Conservation (phyloP, 2,888 invertebrate genomes). For the Pinctada fucata region DNA sequence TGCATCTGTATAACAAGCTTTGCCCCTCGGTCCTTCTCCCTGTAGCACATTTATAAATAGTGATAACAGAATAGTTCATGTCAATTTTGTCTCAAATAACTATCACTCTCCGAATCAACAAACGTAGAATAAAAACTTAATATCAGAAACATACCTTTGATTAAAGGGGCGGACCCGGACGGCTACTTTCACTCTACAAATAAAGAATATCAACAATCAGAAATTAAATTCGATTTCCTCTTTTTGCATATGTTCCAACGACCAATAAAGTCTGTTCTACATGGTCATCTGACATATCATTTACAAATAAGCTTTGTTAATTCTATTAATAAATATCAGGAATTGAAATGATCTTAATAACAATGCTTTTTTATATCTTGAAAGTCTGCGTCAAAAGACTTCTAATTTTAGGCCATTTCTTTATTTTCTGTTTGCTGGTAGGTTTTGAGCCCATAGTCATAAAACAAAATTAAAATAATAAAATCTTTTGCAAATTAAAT, state of each 20-base stretch:
- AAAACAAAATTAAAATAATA: no score
- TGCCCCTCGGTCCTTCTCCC: conserved; percentile 75
- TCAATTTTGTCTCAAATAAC: conserved; percentile 1
- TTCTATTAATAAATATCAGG: no score
- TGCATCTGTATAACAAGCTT: conserved; percentile 75
- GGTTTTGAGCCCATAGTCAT: no score
- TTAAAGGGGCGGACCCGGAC: conserved; percentile 76
- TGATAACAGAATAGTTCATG: background rate
- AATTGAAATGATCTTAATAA: no score
- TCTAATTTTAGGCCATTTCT: no score
- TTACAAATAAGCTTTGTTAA: no score
- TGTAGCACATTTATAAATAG: conserved; percentile 44
- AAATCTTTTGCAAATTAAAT: no score
- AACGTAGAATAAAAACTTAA: no score
- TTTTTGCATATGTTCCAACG: background rate
- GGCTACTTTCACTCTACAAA: conserved; percentile 74
- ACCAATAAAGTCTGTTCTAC: conserved; percentile 5
- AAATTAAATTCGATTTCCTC: background rate
- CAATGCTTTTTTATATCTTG: no score
- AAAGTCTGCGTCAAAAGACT: no score
- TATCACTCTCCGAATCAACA: background rate
- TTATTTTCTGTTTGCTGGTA: no score
- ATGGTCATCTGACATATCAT: no score
- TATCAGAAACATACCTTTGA: conserved; percentile 72
- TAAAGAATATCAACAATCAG: background rate